Conservation (phyloP, 2,797 vertebrate species). For the Scyliorhinus canicula region DNA sequence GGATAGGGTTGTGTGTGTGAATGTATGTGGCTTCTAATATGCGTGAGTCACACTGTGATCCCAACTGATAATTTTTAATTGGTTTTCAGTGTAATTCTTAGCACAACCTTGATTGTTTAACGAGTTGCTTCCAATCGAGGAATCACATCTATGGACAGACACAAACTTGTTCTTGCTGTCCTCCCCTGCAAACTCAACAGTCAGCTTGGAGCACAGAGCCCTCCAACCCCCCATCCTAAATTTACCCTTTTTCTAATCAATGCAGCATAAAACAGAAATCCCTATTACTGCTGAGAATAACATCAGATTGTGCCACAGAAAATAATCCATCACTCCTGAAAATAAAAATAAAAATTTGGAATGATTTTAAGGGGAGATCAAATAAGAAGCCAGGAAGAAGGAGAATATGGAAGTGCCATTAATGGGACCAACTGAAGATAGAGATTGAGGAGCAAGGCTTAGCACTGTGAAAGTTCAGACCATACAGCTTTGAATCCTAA, state of each 20-base stretch:
- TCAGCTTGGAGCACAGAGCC: not conserved
- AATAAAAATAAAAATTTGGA: not conserved
- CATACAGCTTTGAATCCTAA: not conserved
- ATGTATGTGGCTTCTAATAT: no score
- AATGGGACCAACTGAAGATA: not conserved
- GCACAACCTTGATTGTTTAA: no score
- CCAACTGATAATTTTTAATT: no score
- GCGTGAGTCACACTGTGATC: no score
- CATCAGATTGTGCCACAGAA: not conserved
- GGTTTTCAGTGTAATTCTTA: no score
- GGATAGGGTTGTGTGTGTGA: no score
- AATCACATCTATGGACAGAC: not conserved
- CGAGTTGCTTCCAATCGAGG: no score
- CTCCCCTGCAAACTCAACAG: not conserved
- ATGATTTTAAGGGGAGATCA: not conserved
- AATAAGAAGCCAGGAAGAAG: not conserved
- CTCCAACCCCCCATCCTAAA: not conserved
- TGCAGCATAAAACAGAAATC: not conserved
- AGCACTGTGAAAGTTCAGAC: not conserved
- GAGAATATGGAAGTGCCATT: not conserved
- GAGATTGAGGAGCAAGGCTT: not conserved
- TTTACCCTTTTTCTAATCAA: not conserved
- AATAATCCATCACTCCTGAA: not conserved
- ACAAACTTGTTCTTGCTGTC: not conserved
- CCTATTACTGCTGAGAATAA: not conserved